phyloP scores from a whole-genome alignment of 2,797 vertebrate species.

The Sebastes kiyomatsui region DNA sequence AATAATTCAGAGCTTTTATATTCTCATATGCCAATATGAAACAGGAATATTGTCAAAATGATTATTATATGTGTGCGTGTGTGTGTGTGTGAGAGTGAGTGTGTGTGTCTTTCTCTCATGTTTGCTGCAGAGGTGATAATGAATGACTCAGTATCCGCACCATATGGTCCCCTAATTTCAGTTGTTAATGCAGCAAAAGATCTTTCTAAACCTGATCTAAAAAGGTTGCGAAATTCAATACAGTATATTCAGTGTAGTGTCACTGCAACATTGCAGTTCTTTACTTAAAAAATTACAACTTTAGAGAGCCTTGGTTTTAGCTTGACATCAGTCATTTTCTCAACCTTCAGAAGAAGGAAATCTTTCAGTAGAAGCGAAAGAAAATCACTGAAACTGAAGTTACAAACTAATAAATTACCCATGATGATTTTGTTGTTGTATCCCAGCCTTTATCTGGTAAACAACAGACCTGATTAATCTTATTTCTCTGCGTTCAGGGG shows the following conservation, averaged over 20 bases:
- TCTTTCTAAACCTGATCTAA: background rate
- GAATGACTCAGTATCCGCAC: background rate
- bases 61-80: no score
- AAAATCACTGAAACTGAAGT: background rate
- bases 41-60: background rate
- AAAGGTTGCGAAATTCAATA: background rate
- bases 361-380: background rate
- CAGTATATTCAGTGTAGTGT: background rate
- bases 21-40: background rate
- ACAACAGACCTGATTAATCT: background rate
- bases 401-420: background rate
- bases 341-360: background rate
- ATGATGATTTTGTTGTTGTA: background rate
- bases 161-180: background rate
- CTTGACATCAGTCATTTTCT: background rate
- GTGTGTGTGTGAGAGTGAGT: background rate
- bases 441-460: background rate
- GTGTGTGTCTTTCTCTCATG: background rate
- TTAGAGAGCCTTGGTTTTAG: background rate
- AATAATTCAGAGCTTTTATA: background rate
- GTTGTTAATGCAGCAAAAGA: background rate
- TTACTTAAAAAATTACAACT: background rate
- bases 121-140: conserved; percentile 1
- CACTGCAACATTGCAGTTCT: background rate
- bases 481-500: background rate